Percentiles rank a stretch among this genome's conserved stretches.
Conservation (phyloP, 2,113 vertebrate species). For the Arenaria interpres region DNA sequence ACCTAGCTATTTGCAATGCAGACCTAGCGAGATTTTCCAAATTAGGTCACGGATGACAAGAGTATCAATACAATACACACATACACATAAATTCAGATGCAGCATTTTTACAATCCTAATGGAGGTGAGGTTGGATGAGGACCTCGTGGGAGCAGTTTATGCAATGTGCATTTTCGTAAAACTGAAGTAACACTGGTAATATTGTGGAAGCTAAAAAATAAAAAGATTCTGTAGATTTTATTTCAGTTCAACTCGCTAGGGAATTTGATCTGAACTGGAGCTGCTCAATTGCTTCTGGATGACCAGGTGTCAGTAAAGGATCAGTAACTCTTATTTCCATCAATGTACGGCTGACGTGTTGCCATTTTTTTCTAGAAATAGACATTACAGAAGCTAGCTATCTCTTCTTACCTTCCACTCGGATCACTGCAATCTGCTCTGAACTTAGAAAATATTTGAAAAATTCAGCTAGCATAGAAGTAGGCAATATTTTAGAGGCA, state of each 20-base stretch:
- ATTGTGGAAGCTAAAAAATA: neutral
- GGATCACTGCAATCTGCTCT: conserved; percentile 37
- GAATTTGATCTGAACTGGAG: neutral
- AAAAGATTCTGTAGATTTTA: neutral
- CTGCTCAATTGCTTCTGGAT: neutral
- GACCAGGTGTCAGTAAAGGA: neutral
- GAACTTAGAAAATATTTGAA: conserved; percentile 5
- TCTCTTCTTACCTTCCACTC: conserved; percentile 18
- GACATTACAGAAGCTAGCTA: neutral
- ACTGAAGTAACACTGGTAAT: neutral
- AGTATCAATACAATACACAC: neutral
- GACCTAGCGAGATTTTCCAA: neutral
- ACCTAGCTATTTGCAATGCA: conserved; percentile 17
- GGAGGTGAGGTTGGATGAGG: neutral
- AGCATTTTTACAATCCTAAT: neutral
- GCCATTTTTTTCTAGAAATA: conserved; percentile 25
- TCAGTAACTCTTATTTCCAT: neutral
- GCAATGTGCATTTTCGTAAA: neutral
- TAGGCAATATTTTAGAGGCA: conserved; percentile 1
- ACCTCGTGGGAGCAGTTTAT: neutral
- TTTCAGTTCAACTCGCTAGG: neutral
- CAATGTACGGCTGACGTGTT: neutral
- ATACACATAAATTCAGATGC: neutral
- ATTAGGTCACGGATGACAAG: neutral
- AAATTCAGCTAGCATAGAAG: neutral